Conservation (phyloP, 2,797 vertebrate genomes). For the Fistularia commersonii region DNA sequence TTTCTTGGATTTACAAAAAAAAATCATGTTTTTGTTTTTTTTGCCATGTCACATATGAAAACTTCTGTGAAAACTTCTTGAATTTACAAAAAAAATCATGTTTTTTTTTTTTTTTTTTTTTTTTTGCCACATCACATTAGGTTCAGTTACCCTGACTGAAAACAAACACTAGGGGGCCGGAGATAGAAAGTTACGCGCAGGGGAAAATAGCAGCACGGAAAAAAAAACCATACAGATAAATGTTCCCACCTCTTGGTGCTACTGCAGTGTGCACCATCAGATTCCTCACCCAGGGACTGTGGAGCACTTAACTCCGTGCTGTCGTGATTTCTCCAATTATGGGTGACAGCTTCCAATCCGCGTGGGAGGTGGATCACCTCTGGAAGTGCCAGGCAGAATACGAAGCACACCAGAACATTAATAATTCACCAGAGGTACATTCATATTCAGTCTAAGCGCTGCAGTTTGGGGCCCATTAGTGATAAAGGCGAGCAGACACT, state of each 20-base stretch:
- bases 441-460: slow-evolving; percentile 73
- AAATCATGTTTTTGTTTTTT: too few relatives aligned
- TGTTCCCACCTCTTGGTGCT: slow-evolving; percentile 60
- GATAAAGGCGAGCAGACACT: slow-evolving; percentile 66
- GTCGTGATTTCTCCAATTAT: slow-evolving; percentile 80
- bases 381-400: slow-evolving; percentile 74
- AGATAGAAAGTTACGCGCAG: not conserved
- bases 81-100: too few relatives aligned
- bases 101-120: too few relatives aligned
- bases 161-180: too few relatives aligned
- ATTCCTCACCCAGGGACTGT: slow-evolving; percentile 73
- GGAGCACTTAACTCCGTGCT: slow-evolving; percentile 76
- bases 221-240: slow-evolving; percentile 39
- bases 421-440: slow-evolving; percentile 76
- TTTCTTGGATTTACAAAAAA: too few relatives aligned
- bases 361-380: slow-evolving; percentile 76
- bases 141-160: too few relatives aligned
- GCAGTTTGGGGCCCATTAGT: slow-evolving; percentile 76
- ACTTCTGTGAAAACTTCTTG: too few relatives aligned
- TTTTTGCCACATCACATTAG: too few relatives aligned
- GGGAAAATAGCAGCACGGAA: slow-evolving; percentile 5
- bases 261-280: slow-evolving; percentile 56
- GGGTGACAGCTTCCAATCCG: slow-evolving; percentile 74
- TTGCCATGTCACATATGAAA: too few relatives aligned
- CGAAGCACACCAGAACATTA: slow-evolving; percentile 71